phyloP scores from a whole-genome alignment of 2,113 vertebrate species.

The Jacana jacana region DNA sequence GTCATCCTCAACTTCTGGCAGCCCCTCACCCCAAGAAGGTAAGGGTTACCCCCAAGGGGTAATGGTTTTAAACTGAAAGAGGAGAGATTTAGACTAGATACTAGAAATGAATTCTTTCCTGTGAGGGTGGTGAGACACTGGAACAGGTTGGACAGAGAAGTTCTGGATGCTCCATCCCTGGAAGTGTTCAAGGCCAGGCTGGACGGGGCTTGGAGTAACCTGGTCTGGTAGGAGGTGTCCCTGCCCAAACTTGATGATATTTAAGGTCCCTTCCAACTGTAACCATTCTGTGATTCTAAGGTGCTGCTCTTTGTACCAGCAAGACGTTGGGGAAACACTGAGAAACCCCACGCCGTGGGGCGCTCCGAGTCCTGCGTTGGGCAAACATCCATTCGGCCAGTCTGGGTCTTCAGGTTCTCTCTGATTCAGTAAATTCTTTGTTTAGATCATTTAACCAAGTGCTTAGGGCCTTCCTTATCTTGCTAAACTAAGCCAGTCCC shows the following conservation, averaged over 20 bases:
- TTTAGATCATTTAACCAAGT: slow-evolving; percentile 9
- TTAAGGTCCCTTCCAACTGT: no score
- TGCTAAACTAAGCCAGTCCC: slow-evolving; percentile 31
- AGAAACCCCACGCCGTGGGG: background rate
- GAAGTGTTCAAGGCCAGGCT: no score
- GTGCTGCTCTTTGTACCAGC: background rate
- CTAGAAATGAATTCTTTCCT: no score
- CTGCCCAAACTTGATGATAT: no score
- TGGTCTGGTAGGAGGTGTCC: no score
- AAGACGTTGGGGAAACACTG: background rate
- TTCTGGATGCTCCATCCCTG: no score
- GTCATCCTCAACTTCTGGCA: background rate
- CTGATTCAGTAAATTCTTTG: background rate
- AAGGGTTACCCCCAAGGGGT: no score
- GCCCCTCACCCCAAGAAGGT: background rate
- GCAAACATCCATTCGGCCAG: background rate
- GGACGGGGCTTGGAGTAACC: no score
- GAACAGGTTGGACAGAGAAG: no score
- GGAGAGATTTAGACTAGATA: no score
- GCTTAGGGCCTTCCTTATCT: slow-evolving; percentile 30
- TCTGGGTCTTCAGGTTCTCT: background rate
- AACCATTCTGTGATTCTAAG: background rate
- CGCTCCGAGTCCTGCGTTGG: background rate
- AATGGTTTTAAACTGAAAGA: no score
- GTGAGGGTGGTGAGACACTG: no score